Evolutionary conservation across 2,113 vertebrate species (phyloP).

Genomic region (Etheostoma spectabile): DNA sequence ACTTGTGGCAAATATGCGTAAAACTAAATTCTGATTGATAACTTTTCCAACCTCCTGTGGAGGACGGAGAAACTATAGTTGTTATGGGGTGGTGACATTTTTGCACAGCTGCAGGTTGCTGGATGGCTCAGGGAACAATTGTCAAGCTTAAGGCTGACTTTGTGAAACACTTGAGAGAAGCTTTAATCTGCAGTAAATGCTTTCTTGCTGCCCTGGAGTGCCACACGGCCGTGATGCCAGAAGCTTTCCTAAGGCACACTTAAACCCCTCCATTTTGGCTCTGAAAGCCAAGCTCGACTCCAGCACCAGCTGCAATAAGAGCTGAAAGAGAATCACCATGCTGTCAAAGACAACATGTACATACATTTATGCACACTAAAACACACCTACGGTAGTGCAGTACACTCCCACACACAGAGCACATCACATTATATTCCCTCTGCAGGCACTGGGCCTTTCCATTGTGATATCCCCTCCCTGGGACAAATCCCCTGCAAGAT

Average conservation of each 20-base stretch:
- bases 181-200: conserved; percentile 81
- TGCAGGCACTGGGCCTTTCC: conserved; percentile 53
- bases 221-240: conserved; percentile 60
- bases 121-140: conserved; percentile 70
- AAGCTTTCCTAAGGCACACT: conserved; percentile 77
- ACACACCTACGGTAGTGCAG: conserved; percentile 20
- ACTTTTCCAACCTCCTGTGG: conserved; percentile 18
- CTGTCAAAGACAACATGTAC: conserved; percentile 57
- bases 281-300: conserved; percentile 62
- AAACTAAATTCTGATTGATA: conserved; percentile 47
- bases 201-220: conserved; percentile 76
- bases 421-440: conserved; percentile 36
- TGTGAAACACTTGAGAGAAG: conserved; percentile 78
- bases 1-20: conserved; percentile 15
- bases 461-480: conserved; percentile 56
- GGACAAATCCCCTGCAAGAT: conserved; percentile 78
- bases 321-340: conserved; percentile 46
- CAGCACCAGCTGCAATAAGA: conserved; percentile 57
- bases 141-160: conserved; percentile 74
- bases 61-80: conserved; percentile 6
- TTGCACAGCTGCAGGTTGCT: conserved; percentile 58
- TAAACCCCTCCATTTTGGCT: conserved; percentile 78
- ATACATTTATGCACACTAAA: conserved; percentile 33
- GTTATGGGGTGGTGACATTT: conserved; percentile 59
- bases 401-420: conserved; percentile 21